These are phyloP conservation scores for Leptonema lineaticorne DNA, from an alignment of 1,140 invertebrate genomes.

Conservation along the genomic window DNA sequence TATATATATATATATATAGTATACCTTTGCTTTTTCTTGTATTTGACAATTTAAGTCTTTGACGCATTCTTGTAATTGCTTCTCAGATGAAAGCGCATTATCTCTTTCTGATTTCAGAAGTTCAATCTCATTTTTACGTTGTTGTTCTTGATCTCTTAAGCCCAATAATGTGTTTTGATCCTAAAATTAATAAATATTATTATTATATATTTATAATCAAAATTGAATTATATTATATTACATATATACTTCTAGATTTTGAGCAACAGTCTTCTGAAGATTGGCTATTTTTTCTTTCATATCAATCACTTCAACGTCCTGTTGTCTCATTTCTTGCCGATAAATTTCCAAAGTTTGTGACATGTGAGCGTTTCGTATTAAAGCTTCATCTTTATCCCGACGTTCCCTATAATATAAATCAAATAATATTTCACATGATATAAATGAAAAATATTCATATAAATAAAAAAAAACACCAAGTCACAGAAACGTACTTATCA, in stretches of 20 bases:
- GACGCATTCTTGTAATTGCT: slow-evolving; percentile 36
- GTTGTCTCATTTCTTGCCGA: slow-evolving; percentile 66
- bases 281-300: slow-evolving; percentile 53
- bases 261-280: slow-evolving; percentile 53
- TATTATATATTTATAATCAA: background rate
- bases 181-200: slow-evolving; percentile 22
- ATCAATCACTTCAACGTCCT: slow-evolving; percentile 62
- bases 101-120: slow-evolving; percentile 33
- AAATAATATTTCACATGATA: slow-evolving; percentile 17
- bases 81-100: slow-evolving; percentile 28
- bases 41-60: slow-evolving; percentile 40
- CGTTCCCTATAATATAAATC: slow-evolving; percentile 57
- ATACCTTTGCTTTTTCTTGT: slow-evolving; percentile 51
- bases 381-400: slow-evolving; percentile 72
- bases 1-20: background rate
- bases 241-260: slow-evolving; percentile 51
- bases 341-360: slow-evolving; percentile 78
- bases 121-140: slow-evolving; percentile 33
- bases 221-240: background rate
- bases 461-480: too few relatives aligned
- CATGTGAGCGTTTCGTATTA: slow-evolving; percentile 79
- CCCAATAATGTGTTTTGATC: slow-evolving; percentile 27
- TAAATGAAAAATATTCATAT: background rate
- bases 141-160: slow-evolving; percentile 29
- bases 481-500: slow-evolving; percentile 45